Conservation (phyloP, 2,797 vertebrate species). For the Falco columbarius region DNA sequence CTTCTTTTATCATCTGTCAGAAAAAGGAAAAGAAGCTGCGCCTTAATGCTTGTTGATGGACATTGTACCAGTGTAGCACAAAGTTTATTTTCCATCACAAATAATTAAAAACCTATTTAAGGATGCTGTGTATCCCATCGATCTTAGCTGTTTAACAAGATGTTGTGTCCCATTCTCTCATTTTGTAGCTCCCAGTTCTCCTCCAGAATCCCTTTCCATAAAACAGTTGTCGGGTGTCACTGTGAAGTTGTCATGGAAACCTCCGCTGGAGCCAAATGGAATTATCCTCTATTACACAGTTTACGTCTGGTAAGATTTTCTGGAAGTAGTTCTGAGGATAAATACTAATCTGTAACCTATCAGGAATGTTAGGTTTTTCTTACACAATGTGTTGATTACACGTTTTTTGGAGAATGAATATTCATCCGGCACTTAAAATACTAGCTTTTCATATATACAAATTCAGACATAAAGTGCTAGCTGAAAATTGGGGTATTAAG, state of each 20-base stretch:
- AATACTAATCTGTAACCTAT: constrained; percentile 75
- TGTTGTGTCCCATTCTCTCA: constrained; percentile 26
- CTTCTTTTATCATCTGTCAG: constrained; percentile 73
- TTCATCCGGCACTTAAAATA: constrained; percentile 41
- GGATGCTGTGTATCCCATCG: neutral
- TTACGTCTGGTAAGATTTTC: constrained; percentile 90
- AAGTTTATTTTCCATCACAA: constrained; percentile 44
- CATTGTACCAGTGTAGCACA: neutral
- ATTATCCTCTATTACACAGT: constrained; percentile 92
- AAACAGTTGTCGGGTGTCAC: constrained; percentile 91
- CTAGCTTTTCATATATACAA: neutral
- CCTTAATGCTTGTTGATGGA: constrained; percentile 24
- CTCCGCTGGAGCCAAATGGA: constrained; percentile 90
- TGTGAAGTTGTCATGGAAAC: constrained; percentile 92
- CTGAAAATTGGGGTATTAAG: neutral
- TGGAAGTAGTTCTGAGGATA: constrained; percentile 77
- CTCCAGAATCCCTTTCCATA: constrained; percentile 86
- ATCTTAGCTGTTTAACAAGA: constrained; percentile 56
- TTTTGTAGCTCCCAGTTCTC: constrained; percentile 90
- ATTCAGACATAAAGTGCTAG: neutral
- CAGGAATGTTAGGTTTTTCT: constrained; percentile 68
- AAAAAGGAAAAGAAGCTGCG: constrained; percentile 69
- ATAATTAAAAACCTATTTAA: constrained; percentile 30
- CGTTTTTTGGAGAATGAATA: constrained; percentile 49
- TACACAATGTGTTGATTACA: constrained; percentile 53